Percentiles rank a stretch among this genome's conserved stretches.
These are phyloP conservation scores for Chalcosyrphus nemorum DNA, from an alignment of 2,888 invertebrate species.

Conservation along the genomic window DNA sequence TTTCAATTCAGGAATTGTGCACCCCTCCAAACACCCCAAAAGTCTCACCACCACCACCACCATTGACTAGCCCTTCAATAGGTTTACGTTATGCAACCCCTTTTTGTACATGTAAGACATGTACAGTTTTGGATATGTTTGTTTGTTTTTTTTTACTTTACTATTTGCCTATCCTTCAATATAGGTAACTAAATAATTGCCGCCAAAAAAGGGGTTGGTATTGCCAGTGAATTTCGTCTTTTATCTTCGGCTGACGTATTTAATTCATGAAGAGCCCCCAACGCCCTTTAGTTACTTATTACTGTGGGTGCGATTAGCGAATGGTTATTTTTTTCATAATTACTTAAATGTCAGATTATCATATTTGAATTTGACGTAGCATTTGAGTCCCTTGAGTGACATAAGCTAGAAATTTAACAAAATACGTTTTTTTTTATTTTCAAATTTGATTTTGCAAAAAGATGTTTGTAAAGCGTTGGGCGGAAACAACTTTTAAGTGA, in stretches of 20 bases:
- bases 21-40: constrained; percentile 5
- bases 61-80: not conserved
- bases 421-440: too few species aligned
- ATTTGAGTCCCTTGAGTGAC: constrained; percentile 32
- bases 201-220: not conserved
- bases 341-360: constrained; percentile 3
- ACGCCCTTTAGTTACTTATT: not conserved
- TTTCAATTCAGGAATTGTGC: constrained; percentile 14
- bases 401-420: too few species aligned
- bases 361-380: constrained; percentile 2
- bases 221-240: not conserved
- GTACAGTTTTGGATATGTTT: constrained; percentile 1
- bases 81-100: not conserved
- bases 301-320: not conserved
- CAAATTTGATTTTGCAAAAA: too few species aligned
- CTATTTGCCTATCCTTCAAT: constrained; percentile 41
- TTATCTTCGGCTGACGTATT: not conserved
- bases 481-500: too few species aligned
- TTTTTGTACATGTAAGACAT: not conserved
- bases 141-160: constrained; percentile 17
- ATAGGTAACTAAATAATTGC: constrained; percentile 51
- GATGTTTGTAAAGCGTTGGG: too few species aligned
- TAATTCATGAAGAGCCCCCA: not conserved
- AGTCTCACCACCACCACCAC: not conserved
- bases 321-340: not conserved